phyloP scores from a whole-genome alignment of 2,797 vertebrate genomes.

The Acrocephalus scirpaceus region DNA sequence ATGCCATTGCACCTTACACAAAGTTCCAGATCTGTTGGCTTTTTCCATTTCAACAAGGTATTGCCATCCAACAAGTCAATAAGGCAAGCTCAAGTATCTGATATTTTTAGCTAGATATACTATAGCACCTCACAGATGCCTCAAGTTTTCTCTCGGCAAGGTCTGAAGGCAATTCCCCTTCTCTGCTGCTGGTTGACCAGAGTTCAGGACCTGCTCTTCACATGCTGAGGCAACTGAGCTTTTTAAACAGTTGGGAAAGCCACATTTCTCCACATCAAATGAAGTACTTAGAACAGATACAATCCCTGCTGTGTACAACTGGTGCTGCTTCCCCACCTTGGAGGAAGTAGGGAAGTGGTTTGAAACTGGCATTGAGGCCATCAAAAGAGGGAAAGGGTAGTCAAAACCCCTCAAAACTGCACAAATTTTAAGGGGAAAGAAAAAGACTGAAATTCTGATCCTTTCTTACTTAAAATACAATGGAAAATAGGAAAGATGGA shows the following conservation, averaged over 20 bases:
- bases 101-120: background rate
- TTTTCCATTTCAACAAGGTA: background rate
- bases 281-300: background rate
- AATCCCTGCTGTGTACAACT: background rate
- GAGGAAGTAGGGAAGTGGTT: background rate
- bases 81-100: background rate
- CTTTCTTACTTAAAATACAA: background rate
- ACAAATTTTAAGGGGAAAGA: background rate
- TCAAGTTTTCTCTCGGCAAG: background rate
- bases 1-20: rapidly evolving
- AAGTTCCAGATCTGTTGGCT: background rate
- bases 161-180: background rate
- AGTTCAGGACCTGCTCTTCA: background rate
- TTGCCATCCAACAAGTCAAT: background rate
- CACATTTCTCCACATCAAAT: background rate
- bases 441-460: background rate
- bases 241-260: background rate
- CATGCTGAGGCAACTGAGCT: background rate
- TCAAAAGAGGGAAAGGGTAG: background rate
- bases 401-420: background rate
- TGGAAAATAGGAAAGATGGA: background rate
- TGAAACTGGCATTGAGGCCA: background rate
- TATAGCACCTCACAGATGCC: background rate
- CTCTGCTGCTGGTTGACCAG: background rate
- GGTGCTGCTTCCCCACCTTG: background rate